Base-by-base conservation (phyloP, 2,113 vertebrate genomes). In the human region DNA sequence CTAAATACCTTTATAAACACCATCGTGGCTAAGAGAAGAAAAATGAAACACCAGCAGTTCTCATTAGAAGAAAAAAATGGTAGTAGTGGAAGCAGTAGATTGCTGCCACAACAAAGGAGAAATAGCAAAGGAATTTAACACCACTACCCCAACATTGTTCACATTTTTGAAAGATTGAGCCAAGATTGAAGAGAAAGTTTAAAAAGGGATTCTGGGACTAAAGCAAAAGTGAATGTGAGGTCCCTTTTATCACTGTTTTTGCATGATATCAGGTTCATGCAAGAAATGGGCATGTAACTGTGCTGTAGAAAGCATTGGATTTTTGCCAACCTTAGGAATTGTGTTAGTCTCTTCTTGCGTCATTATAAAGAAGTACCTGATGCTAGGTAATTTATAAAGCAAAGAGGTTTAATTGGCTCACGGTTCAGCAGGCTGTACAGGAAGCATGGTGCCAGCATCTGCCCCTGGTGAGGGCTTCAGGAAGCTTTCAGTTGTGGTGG, bases 161-260 rank as follows among this genome's bases (percentile, higher is more conserved):
- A 78, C 35, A 30, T 79, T 89, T 85, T 85, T 73, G 22, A 84
- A 96, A 87, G 27, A 75, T 78, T 48, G 32, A 96, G 68, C 55
- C 80, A 72, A 64, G 73, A 70, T 30, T 83, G 91, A 89, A 88
- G n/a, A 79, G 45, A 55, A 89, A 80, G 38, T 95, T 72, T 89
- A 35, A 40, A 64, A 59, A 73, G 61, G 81, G 30, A 64, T 79
- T 72, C 52, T 66, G 16, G 12, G 61, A 88, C 61, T 73, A 82
- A 92, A 73, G 35, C 32, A 55, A 30, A 89, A 76, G 40, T 3
- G 11, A 73, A 66, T 70, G 27, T 12, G 35, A 81, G 25, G 35
- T 86, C 27, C 18, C 30, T 13, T 55, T 79, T 68, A n/a, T 38
- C 68, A 43, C 22, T 45, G 12, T 66, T 68, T 57, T 81, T 87